Conservation (phyloP, 2,113 vertebrate genomes). For the Hyaena hyaena region DNA sequence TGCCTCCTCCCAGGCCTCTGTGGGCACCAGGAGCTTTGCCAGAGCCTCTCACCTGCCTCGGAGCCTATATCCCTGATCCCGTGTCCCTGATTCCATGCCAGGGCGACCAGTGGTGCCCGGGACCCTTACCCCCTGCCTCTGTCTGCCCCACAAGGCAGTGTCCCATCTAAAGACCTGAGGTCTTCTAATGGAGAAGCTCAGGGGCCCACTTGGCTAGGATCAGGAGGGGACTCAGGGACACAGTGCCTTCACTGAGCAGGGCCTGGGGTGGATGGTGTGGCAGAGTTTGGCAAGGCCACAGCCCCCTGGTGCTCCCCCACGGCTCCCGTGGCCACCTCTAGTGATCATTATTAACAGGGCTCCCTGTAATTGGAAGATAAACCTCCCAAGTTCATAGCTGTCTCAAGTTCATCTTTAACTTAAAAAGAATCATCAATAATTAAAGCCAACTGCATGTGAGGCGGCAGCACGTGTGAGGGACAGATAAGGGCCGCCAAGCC, state of each 20-base stretch:
- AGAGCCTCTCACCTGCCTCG: background rate
- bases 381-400: background rate
- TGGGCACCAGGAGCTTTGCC: background rate
- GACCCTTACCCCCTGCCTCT: background rate
- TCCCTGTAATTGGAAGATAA: slow-evolving; percentile 68
- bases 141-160: background rate
- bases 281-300: rapidly evolving
- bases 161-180: background rate
- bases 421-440: slow-evolving; percentile 66
- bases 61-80: background rate
- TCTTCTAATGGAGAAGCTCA: rapidly evolving
- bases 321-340: background rate
- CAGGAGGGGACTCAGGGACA: background rate
- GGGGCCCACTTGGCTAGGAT: background rate
- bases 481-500: background rate
- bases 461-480: background rate
- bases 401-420: slow-evolving; percentile 66
- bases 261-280: rapidly evolving
- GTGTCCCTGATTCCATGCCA: background rate
- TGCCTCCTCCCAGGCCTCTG: background rate
- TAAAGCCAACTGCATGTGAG: background rate
- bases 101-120: background rate
- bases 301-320: rapidly evolving
- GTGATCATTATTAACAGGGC: slow-evolving; percentile 41
- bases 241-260: background rate